Evolutionary conservation across 2,888 invertebrate genomes (phyloP).

Genomic region (Panzeria rudis): DNA sequence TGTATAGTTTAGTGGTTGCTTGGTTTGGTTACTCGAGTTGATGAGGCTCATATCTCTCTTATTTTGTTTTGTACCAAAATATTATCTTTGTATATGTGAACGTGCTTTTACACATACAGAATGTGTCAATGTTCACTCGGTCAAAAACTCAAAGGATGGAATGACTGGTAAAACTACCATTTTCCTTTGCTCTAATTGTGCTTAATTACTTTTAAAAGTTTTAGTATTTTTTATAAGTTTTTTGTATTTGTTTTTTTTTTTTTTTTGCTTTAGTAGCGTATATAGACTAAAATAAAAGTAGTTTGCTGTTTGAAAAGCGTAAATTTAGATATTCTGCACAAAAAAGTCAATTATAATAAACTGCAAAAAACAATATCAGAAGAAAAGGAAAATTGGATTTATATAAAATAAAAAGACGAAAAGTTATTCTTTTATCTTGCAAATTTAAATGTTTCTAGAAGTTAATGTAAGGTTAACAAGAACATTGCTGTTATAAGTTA

Average conservation of each 20-base stretch:
- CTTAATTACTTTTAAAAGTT: slow-evolving; percentile 68
- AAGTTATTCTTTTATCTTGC: too few species aligned
- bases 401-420: too few species aligned
- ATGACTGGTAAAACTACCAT: slow-evolving; percentile 19
- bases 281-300: slow-evolving; percentile 47
- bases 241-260: not conserved
- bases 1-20: slow-evolving; percentile 45
- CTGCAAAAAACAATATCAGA: slow-evolving; percentile 16
- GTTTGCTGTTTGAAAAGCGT: slow-evolving; percentile 52
- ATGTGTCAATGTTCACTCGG: slow-evolving; percentile 57
- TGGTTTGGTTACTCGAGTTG: slow-evolving; percentile 15
- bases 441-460: too few species aligned
- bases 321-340: slow-evolving; percentile 25
- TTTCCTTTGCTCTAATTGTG: slow-evolving; percentile 70
- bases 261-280: too few species aligned
- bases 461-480: too few species aligned
- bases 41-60: not conserved
- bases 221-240: slow-evolving; percentile 34
- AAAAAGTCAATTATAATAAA: slow-evolving; percentile 30
- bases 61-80: not conserved
- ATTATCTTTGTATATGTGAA: not conserved
- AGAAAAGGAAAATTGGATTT: not conserved
- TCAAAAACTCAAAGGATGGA: slow-evolving; percentile 50
- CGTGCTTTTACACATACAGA: not conserved
- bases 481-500: too few species aligned